Evolutionary conservation across 2,797 vertebrate species (phyloP).

Genomic region (Pseudomugil gertrudae): DNA sequence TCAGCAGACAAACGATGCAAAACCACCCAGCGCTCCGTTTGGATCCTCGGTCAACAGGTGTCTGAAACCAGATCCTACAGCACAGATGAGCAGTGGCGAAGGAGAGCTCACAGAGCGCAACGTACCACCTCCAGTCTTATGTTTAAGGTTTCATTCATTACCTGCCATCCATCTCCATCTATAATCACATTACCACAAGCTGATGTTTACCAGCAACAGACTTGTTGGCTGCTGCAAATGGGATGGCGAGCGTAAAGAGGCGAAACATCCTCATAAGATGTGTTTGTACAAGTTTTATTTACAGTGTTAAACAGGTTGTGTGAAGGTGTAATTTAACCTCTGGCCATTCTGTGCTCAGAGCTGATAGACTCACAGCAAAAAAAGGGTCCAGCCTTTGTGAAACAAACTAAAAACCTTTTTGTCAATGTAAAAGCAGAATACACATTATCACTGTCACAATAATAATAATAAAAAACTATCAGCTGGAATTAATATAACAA

Average conservation of each 20-base stretch:
- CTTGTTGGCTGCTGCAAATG: background rate
- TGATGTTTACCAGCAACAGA: constrained; percentile 13
- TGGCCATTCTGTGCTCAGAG: constrained; percentile 62
- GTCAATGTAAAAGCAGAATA: constrained; percentile 62
- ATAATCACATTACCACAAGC: constrained; percentile 14
- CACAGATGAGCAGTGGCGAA: constrained; percentile 48
- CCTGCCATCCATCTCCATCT: constrained; percentile 8
- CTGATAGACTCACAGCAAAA: constrained; percentile 51
- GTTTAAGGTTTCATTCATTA: constrained; percentile 70
- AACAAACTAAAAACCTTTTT: constrained; percentile 66
- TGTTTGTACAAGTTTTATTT: constrained; percentile 83
- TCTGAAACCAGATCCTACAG: constrained; percentile 74
- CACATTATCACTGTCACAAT: constrained; percentile 56
- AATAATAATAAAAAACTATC: constrained; percentile 33
- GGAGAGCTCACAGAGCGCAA: constrained; percentile 34
- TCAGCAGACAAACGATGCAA: background rate
- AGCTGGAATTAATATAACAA: constrained; percentile 56
- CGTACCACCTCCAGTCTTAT: constrained; percentile 42
- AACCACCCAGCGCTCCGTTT: constrained; percentile 14
- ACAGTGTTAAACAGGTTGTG: constrained; percentile 71
- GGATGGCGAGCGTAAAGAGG: background rate
- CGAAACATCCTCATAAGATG: constrained; percentile 22
- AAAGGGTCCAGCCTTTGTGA: constrained; percentile 78
- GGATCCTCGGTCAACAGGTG: constrained; percentile 50
- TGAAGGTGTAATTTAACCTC: constrained; percentile 53